Percentiles rank a stretch among this genome's conserved stretches.
Conservation (phyloP, 2,888 invertebrate genomes). For the Arge pagana region DNA sequence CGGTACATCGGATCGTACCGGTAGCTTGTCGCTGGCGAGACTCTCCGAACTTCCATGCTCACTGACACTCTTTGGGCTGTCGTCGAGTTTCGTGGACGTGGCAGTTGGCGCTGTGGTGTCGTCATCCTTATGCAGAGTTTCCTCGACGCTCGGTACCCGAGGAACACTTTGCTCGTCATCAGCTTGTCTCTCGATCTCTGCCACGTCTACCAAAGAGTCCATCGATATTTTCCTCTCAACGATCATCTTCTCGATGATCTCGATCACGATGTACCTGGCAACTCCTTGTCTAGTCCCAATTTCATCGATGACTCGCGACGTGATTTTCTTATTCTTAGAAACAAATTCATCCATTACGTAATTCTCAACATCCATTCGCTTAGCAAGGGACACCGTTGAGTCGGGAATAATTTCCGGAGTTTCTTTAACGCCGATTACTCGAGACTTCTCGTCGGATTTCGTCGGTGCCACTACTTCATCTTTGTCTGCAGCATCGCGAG, state of each 20-base stretch:
- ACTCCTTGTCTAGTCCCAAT: conserved; percentile 34
- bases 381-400: too few relatives aligned
- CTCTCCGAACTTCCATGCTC: conserved; percentile 11
- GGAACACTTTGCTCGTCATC: conserved; percentile 36
- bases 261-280: conserved; percentile 31
- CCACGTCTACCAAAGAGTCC: conserved; percentile 29
- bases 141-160: too few relatives aligned
- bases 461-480: too few relatives aligned
- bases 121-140: conserved; percentile 16
- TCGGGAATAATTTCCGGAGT: too few relatives aligned
- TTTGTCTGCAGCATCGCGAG: too few relatives aligned
- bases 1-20: conserved; percentile 3
- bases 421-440: too few relatives aligned
- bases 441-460: too few relatives aligned
- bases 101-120: too few relatives aligned
- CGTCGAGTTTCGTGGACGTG: conserved; percentile 21
- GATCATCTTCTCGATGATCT: conserved; percentile 37
- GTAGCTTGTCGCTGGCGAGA: conserved; percentile 2
- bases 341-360: conserved; percentile 38
- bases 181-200: conserved; percentile 4
- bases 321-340: conserved; percentile 34
- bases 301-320: conserved; percentile 33
- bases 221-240: conserved; percentile 29
- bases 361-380: conserved; percentile 30
- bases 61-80: too few relatives aligned